Evolutionary conservation across 2,797 vertebrate genomes (phyloP).

Genomic region (Crax fasciolata): DNA sequence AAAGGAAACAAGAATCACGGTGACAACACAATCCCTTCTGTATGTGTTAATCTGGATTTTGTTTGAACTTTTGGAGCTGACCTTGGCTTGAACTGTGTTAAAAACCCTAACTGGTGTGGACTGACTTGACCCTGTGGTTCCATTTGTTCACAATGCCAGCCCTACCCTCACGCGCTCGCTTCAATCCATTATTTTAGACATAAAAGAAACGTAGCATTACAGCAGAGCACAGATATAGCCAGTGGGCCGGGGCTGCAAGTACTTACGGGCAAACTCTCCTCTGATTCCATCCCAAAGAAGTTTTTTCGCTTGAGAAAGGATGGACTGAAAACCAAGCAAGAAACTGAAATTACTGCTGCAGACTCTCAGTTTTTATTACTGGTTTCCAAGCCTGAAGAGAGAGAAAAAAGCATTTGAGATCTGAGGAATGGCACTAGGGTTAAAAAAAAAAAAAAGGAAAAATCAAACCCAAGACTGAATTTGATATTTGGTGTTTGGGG

Average conservation of each 20-base stretch:
- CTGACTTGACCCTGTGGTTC: slow-evolving; percentile 62
- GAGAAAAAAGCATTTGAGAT: background rate
- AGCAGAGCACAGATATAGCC: background rate
- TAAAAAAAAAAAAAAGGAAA: background rate
- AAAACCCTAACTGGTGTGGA: slow-evolving; percentile 71
- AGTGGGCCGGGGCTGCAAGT: background rate
- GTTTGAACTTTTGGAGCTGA: slow-evolving; percentile 77
- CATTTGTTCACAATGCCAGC: slow-evolving; percentile 35
- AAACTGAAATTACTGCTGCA: slow-evolving; percentile 41
- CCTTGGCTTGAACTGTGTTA: slow-evolving; percentile 76
- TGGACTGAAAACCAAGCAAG: slow-evolving; percentile 54
- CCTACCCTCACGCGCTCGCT: slow-evolving; percentile 36
- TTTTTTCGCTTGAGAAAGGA: background rate
- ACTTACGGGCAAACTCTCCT: slow-evolving; percentile 32
- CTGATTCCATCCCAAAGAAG: slow-evolving; percentile 56
- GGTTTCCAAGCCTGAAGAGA: slow-evolving; percentile 58
- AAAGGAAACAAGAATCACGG: slow-evolving; percentile 37
- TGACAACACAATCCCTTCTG: slow-evolving; percentile 71
- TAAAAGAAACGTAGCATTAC: slow-evolving; percentile 62
- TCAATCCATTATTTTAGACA: slow-evolving; percentile 61
- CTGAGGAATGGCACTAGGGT: background rate
- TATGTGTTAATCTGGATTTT: slow-evolving; percentile 78
- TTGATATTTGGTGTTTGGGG: slow-evolving; percentile 13
- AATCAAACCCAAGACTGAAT: background rate
- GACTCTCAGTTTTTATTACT: slow-evolving; percentile 56